These are phyloP conservation scores for Drosophila algonquin DNA, from an alignment of 2,888 invertebrate genomes.

Conservation along the genomic window DNA sequence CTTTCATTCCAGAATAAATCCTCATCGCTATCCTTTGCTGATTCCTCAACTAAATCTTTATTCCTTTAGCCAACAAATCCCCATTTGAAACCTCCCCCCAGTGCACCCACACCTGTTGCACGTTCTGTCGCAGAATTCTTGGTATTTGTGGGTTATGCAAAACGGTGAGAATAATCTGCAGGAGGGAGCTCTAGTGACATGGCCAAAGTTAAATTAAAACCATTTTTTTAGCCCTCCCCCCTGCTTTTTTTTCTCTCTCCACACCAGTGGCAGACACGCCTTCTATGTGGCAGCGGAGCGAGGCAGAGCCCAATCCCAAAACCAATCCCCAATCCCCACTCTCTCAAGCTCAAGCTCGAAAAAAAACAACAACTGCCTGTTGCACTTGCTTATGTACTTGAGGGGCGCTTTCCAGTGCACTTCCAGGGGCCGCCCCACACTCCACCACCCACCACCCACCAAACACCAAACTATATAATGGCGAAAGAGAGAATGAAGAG, in stretches of 20 bases:
- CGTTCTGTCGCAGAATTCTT: conserved; percentile 16
- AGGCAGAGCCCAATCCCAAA: conserved; percentile 7
- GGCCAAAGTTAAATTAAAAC: conserved; percentile 72
- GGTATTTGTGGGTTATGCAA: conserved; percentile 48
- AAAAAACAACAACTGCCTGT: conserved; percentile 72
- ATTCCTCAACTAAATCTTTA: background rate
- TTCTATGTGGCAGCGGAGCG: conserved; percentile 28
- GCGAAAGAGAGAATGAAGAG: conserved; percentile 20
- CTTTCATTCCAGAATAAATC: background rate
- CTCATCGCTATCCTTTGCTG: background rate
- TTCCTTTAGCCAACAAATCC: background rate
- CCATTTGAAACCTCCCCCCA: conserved; percentile 5
- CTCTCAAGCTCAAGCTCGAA: conserved; percentile 23
- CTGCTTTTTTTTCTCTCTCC: background rate
- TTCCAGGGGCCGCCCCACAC: conserved; percentile 49
- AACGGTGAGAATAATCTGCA: conserved; percentile 24
- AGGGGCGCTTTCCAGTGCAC: conserved; percentile 26
- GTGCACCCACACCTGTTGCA: conserved; percentile 61
- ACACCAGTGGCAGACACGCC: conserved; percentile 44
- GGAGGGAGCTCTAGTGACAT: conserved; percentile 30
- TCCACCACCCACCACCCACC: conserved; percentile 15
- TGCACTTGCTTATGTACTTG: conserved; percentile 72
- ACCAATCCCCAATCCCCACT: conserved; percentile 2
- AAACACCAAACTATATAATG: conserved; percentile 38
- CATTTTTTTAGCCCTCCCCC: conserved; percentile 45